Evolutionary conservation across 2,888 invertebrate genomes (phyloP).

Genomic region (Exocentrus adspersus): DNA sequence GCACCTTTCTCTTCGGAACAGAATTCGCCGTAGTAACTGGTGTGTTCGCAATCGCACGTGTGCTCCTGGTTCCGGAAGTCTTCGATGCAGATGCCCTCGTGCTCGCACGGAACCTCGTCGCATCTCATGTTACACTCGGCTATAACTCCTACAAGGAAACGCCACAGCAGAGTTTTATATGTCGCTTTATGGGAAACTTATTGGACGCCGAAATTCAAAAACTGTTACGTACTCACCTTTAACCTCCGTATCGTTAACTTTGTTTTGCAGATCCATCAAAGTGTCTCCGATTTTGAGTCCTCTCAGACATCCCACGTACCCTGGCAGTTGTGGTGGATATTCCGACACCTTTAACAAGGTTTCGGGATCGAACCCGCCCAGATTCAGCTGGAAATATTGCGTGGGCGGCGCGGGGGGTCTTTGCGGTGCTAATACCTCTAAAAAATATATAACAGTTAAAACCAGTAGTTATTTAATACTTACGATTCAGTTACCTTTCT

Average conservation of each 20-base stretch:
- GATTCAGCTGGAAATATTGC: constrained; percentile 88
- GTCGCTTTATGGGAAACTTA: no score
- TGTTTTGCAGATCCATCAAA: constrained; percentile 79
- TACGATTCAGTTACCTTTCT: constrained; percentile 71
- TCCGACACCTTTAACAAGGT: constrained; percentile 72
- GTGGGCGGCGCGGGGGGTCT: constrained; percentile 89
- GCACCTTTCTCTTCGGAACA: constrained; percentile 90
- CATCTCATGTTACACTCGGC: constrained; percentile 91
- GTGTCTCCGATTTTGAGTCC: constrained; percentile 87
- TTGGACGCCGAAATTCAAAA: no score
- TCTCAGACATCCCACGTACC: constrained; percentile 87
- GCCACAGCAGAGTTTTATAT: background rate
- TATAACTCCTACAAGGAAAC: constrained; percentile 76
- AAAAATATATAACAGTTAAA: constrained; percentile 44
- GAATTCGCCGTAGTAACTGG: constrained; percentile 89
- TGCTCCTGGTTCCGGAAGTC: constrained; percentile 88
- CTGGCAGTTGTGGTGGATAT: constrained; percentile 68
- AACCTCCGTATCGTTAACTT: constrained; percentile 74
- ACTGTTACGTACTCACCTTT: constrained; percentile 65
- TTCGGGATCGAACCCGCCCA: constrained; percentile 85
- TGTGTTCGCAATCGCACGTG: constrained; percentile 88
- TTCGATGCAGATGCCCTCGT: constrained; percentile 87
- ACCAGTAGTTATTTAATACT: no score
- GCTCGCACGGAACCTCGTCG: constrained; percentile 87
- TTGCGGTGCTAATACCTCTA: constrained; percentile 88